Percentiles rank a stretch among this genome's conserved stretches.
Conservation (phyloP, 2,888 invertebrate species). For the Zootermopsis nevadensis region DNA sequence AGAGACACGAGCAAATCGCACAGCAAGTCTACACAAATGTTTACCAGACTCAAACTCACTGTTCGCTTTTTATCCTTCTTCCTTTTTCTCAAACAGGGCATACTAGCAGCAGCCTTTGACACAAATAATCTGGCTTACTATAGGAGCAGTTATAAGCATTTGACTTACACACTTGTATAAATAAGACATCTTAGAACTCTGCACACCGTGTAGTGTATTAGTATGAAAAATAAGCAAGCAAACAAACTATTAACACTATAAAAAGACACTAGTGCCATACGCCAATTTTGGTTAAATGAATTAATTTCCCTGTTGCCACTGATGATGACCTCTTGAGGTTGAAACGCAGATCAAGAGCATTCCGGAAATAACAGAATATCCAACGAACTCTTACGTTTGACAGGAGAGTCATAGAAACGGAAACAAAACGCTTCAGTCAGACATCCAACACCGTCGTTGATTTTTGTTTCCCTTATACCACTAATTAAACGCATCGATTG, state of each 20-base stretch:
- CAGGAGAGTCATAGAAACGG: neutral
- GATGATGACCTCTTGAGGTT: no score
- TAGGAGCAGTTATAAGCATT: neutral
- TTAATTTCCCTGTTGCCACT: no score
- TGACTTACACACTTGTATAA: no score
- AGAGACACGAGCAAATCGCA: slow-evolving; percentile 32
- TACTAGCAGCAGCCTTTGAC: neutral
- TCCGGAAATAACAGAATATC: slow-evolving; percentile 15
- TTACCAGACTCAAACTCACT: neutral
- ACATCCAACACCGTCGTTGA: slow-evolving; percentile 11
- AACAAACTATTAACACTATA: no score
- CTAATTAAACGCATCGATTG: slow-evolving; percentile 18
- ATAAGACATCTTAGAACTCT: no score
- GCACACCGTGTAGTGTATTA: no score
- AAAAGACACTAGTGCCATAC: no score
- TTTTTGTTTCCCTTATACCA: slow-evolving; percentile 16
- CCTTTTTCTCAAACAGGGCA: neutral
- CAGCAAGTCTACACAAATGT: slow-evolving; percentile 25
- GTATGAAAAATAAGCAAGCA: no score
- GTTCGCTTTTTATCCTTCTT: neutral
- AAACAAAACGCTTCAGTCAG: neutral
- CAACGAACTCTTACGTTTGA: slow-evolving; percentile 31
- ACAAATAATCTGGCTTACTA: neutral
- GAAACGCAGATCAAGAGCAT: slow-evolving; percentile 27
- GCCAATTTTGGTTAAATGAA: no score